Evolutionary conservation across 1,140 invertebrate genomes (phyloP).

Genomic region (Wasmannia auropunctata): DNA sequence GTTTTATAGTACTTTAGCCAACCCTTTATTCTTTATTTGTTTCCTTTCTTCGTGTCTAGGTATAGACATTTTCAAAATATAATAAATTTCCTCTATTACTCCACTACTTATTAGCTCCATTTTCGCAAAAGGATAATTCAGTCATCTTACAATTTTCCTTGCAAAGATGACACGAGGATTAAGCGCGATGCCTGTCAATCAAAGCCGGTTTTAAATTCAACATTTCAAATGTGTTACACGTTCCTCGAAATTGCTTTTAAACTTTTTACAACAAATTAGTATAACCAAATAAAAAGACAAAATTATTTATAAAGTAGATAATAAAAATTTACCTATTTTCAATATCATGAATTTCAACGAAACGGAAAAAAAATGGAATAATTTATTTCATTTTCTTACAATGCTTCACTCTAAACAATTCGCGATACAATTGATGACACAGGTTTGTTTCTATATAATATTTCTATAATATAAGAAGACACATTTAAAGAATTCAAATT

Average conservation of each 20-base stretch:
- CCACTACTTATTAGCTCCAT: constrained; percentile 35
- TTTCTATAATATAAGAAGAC: neutral
- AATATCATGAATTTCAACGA: neutral
- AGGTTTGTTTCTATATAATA: neutral
- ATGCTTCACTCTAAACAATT: neutral
- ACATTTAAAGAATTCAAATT: neutral
- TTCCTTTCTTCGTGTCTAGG: constrained; percentile 20
- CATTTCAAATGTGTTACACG: neutral
- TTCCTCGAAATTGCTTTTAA: neutral
- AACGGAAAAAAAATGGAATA: neutral
- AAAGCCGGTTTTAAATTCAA: neutral
- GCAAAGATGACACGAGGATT: neutral
- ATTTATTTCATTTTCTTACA: neutral
- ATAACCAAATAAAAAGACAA: neutral
- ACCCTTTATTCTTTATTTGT: constrained; percentile 34
- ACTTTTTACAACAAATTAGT: neutral
- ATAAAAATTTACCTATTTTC: neutral
- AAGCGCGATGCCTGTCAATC: neutral
- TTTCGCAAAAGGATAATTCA: constrained; percentile 57
- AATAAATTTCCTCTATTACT: constrained; percentile 64
- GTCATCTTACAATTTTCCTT: neutral
- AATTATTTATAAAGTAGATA: neutral
- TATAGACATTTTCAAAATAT: constrained; percentile 58
- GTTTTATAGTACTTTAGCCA: constrained; percentile 34
- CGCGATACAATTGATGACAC: neutral